Percentiles rank a stretch among this genome's conserved stretches.
Evolutionary conservation across 1,140 invertebrate species (phyloP).

Genomic region (Papilio polytes): DNA sequence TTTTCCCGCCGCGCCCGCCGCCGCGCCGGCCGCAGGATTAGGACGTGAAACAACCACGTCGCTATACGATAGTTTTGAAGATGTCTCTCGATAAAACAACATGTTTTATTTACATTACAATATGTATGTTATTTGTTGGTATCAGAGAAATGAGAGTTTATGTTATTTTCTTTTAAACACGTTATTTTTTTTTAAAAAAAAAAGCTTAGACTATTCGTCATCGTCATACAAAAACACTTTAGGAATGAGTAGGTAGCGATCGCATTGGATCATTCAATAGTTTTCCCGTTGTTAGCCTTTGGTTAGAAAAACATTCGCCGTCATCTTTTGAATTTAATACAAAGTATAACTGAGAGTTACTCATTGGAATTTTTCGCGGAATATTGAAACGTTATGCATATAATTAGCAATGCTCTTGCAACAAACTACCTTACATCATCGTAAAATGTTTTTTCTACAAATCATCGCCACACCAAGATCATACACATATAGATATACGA

Average conservation of each 20-base stretch:
- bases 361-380: not conserved
- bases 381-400: constrained; percentile 1
- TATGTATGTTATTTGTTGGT: not conserved
- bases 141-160: not conserved
- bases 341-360: not conserved
- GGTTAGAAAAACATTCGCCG: not conserved
- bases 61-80: constrained; percentile 61
- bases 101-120: constrained; percentile 1
- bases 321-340: not conserved
- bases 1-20: constrained; percentile 74
- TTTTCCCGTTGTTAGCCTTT: not conserved
- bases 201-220: not conserved
- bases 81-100: constrained; percentile 21
- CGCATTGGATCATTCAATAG: not conserved
- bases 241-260: not conserved
- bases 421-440: not conserved
- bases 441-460: not conserved
- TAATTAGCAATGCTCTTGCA: not conserved
- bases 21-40: constrained; percentile 76
- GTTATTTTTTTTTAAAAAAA: too few species aligned
- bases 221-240: not conserved
- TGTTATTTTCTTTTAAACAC: not conserved
- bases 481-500: not conserved
- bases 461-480: not conserved
- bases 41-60: constrained; percentile 70